These are phyloP conservation scores for Hylyphantes graminicola DNA, from an alignment of 1,140 invertebrate species.

Conservation along the genomic window DNA sequence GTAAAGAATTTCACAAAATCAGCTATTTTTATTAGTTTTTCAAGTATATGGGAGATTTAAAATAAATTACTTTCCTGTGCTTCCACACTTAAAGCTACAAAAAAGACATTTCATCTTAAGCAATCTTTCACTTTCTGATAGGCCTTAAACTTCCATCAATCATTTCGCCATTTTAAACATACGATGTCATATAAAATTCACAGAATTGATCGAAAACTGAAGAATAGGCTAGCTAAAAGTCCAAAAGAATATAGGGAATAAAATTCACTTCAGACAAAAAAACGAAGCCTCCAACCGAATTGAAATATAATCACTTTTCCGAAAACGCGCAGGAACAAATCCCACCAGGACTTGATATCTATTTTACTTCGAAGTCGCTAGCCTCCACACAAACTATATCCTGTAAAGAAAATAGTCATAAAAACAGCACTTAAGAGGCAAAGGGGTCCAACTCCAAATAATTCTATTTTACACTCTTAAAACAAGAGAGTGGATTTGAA, in stretches of 20 bases:
- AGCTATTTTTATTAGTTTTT: too few relatives aligned
- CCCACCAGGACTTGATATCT: conserved; percentile 20
- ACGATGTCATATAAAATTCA: background rate
- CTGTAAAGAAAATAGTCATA: conserved; percentile 9
- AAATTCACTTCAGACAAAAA: conserved; percentile 21
- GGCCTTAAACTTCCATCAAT: conserved; percentile 25
- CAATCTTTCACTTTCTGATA: conserved; percentile 29
- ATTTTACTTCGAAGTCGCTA: conserved; percentile 7
- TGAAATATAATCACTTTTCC: conserved; percentile 49
- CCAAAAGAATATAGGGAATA: background rate
- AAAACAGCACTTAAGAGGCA: conserved; percentile 25
- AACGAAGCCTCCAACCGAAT: conserved; percentile 31
- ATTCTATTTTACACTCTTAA: too few relatives aligned
- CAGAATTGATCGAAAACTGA: background rate
- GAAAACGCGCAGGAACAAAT: conserved; percentile 18
- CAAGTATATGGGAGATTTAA: too few relatives aligned
- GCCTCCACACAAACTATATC: background rate
- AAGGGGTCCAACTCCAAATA: conserved; percentile 1
- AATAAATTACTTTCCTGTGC: background rate
- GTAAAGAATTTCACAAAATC: too few relatives aligned
- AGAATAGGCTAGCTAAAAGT: background rate
- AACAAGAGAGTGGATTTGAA: too few relatives aligned
- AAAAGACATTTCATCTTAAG: background rate
- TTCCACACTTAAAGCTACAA: background rate
- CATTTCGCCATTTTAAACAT: background rate